Percentiles rank a stretch among this genome's conserved stretches.
These are phyloP conservation scores for Agrypnia vestita DNA, from an alignment of 1,140 invertebrate species.

Conservation along the genomic window DNA sequence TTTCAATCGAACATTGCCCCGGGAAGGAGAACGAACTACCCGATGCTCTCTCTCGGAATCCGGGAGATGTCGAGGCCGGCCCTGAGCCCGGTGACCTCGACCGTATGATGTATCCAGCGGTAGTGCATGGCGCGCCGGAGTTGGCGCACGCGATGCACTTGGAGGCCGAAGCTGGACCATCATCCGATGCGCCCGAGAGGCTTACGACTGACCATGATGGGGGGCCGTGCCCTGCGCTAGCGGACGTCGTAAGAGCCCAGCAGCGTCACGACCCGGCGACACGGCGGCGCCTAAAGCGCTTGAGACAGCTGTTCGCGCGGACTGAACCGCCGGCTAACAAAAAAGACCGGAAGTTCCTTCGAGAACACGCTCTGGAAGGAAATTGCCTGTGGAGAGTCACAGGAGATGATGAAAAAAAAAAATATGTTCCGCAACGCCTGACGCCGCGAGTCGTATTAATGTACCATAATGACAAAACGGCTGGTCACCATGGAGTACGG, in stretches of 20 bases:
- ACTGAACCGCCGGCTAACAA: neutral
- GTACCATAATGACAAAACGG: neutral
- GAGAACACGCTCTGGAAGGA: neutral
- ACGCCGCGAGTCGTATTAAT: neutral
- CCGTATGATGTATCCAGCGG: neutral
- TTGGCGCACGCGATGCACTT: neutral
- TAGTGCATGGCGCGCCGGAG: neutral
- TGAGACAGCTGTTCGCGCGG: neutral
- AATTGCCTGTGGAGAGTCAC: neutral
- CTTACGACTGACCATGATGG: neutral
- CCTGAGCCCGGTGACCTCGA: neutral
- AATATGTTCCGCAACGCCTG: neutral
- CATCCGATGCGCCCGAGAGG: neutral
- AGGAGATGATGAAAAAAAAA: no score
- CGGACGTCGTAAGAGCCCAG: neutral
- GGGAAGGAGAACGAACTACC: no score
- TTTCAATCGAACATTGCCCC: no score
- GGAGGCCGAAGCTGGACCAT: neutral
- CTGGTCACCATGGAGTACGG: neutral
- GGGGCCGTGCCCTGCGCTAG: neutral
- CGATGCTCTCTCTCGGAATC: no score
- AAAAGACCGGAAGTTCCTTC: neutral
- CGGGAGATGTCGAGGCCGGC: no score
- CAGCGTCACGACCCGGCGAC: neutral
- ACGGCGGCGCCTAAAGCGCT: neutral